Evolutionary conservation across 2,797 vertebrate genomes (phyloP).

Genomic region (Pseudopleuronectes americanus): DNA sequence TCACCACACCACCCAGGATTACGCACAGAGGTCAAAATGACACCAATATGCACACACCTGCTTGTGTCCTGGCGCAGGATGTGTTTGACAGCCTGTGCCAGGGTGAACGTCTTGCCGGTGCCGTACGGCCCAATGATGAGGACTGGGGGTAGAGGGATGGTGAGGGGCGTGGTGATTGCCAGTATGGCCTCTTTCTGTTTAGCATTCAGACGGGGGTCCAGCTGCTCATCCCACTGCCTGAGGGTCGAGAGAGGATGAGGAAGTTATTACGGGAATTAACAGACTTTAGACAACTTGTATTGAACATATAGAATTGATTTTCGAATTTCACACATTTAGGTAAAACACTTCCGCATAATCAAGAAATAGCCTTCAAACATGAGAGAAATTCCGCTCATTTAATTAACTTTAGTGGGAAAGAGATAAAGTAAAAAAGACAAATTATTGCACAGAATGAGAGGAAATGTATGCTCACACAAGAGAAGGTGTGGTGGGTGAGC

Average conservation of each 20-base stretch:
- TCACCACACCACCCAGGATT: not conserved
- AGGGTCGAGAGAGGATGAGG: constrained; percentile 5
- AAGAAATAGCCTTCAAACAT: not conserved
- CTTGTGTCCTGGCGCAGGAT: constrained; percentile 95
- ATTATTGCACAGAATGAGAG: not conserved
- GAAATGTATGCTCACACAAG: not conserved
- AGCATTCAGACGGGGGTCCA: constrained; percentile 97
- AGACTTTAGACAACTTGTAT: not conserved
- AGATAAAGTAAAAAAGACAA: constrained; percentile 3
- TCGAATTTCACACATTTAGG: not conserved
- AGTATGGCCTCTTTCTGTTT: constrained; percentile 99
- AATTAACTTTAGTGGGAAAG: constrained; percentile 21
- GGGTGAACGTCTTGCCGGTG: constrained; percentile 98
- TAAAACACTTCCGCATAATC: not conserved
- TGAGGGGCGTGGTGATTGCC: constrained; percentile 95
- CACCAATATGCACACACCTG: constrained; percentile 83
- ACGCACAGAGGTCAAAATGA: not conserved
- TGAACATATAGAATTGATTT: not conserved
- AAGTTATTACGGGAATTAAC: constrained; percentile 17
- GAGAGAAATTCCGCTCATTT: not conserved
- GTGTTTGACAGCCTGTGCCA: constrained; percentile 99
- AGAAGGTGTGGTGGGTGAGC: not conserved
- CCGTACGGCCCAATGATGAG: constrained; percentile 99
- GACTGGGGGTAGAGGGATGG: constrained; percentile 93
- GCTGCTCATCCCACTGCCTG: constrained; percentile 99